These are phyloP conservation scores for Trypoxylus dichotomus DNA, from an alignment of 1,140 invertebrate genomes.

Conservation along the genomic window DNA sequence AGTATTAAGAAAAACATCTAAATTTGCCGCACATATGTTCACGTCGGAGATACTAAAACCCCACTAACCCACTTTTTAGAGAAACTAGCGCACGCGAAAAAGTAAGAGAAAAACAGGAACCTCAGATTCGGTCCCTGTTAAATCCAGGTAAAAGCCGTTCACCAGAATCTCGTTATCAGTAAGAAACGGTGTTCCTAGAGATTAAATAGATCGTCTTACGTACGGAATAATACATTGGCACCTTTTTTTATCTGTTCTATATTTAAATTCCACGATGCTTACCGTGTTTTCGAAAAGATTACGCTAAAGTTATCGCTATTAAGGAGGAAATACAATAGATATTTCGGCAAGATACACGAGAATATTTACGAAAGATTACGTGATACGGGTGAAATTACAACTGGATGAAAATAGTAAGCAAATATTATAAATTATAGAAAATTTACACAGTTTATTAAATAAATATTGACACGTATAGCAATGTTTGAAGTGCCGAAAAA, in stretches of 20 bases:
- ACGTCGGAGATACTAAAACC: no score
- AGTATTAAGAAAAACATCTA: no score
- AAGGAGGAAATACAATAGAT: not conserved
- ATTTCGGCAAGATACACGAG: not conserved
- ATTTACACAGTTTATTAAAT: not conserved
- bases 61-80: no score
- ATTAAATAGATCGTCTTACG: not conserved
- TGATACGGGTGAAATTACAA: not conserved
- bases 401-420: not conserved
- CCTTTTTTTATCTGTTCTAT: conserved; percentile 17
- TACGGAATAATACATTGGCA: not conserved
- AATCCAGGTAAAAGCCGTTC: not conserved
- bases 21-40: no score
- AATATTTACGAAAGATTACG: not conserved
- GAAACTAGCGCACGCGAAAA: no score
- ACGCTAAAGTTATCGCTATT: not conserved
- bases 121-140: not conserved
- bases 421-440: not conserved
- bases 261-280: conserved; percentile 2
- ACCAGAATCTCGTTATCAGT: not conserved
- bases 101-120: not conserved
- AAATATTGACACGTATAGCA: not conserved
- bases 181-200: not conserved
- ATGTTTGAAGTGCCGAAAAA: not conserved
- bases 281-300: not conserved